Evolutionary conservation across 2,797 vertebrate genomes (phyloP).

Genomic region (Carduelis carduelis): DNA sequence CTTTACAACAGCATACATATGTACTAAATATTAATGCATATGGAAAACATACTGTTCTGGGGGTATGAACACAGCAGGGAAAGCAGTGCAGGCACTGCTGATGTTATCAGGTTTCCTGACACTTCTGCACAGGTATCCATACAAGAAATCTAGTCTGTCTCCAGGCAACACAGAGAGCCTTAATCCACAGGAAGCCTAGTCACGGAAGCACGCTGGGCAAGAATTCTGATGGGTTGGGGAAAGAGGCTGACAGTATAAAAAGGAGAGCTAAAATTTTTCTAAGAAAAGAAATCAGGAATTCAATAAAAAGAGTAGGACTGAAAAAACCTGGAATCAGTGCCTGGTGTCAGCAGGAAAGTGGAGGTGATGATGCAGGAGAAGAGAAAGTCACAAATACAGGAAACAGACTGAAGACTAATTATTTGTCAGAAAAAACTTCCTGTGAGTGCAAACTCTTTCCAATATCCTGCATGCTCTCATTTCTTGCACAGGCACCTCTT

Average conservation of each 20-base stretch:
- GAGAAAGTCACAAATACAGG: not conserved
- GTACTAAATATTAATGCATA: not conserved
- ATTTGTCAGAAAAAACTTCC: not conserved
- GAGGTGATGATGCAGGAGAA: not conserved
- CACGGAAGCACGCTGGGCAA: fast-evolving
- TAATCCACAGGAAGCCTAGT: not conserved
- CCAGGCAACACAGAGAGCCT: not conserved
- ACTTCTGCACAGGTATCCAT: not conserved
- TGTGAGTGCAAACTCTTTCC: not conserved
- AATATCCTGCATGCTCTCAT: not conserved
- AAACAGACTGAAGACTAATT: not conserved
- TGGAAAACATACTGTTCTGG: not conserved
- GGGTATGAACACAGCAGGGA: not conserved
- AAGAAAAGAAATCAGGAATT: not conserved
- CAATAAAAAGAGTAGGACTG: not conserved
- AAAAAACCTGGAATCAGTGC: not conserved
- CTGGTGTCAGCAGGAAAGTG: not conserved
- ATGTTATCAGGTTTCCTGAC: not conserved
- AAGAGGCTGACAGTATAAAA: not conserved
- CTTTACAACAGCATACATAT: not conserved
- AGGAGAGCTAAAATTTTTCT: not conserved
- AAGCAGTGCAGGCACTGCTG: not conserved
- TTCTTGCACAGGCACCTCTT: not conserved
- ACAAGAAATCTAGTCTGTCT: not conserved
- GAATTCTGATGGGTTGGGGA: not conserved